Evolutionary conservation across 1,140 invertebrate genomes (phyloP), one percentile per base, ranked within the genome.

Genomic region (Papilio polytes): DNA sequence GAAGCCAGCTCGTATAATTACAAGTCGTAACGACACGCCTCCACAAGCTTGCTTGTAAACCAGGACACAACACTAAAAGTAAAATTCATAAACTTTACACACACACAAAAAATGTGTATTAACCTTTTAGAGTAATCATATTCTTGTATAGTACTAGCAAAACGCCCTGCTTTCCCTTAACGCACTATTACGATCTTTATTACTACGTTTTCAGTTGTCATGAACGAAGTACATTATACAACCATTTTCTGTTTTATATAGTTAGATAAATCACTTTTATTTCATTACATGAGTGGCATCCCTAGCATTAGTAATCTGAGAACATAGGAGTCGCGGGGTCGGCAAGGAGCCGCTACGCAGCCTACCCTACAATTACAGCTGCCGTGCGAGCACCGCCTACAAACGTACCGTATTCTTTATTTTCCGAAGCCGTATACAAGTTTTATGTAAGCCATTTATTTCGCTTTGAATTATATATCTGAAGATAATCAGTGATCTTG

Each of bases 281-380:
- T 26, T 4, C 26, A 36, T 73, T 70, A 36, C 10, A 15, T 31
- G 7, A 10, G 36, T 73, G 31, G 46, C 74, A 51, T 76, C 74
- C 74, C 74, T 76, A 76, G 46, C 22, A 15, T 51, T 53, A 22
- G 73, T 74, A 74, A 74, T 74, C 73, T 76, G 74, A 76, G 74
- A 76, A 76, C 74, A 76, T 76, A 51, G 46, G 76, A 73, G 74
- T 48, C 70, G 74, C 78, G 44, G 18, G 46, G 79, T 80, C 74
- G 72, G 74, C 59, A 80, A 44, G 41, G 81, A 83, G 83, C 84
- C 56, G 82, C 83, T 66, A 66, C 78, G 48, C 70, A 41, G 26
- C 81, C 72, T 85, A 85, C 81, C 83, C 87, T 80, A 73, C 85
- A 88, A 88, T 88, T 88, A 88, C 77, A 80, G 86, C 83, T 84